Evolutionary conservation across 2,113 vertebrate species (phyloP).

Genomic region (Murina feae): DNA sequence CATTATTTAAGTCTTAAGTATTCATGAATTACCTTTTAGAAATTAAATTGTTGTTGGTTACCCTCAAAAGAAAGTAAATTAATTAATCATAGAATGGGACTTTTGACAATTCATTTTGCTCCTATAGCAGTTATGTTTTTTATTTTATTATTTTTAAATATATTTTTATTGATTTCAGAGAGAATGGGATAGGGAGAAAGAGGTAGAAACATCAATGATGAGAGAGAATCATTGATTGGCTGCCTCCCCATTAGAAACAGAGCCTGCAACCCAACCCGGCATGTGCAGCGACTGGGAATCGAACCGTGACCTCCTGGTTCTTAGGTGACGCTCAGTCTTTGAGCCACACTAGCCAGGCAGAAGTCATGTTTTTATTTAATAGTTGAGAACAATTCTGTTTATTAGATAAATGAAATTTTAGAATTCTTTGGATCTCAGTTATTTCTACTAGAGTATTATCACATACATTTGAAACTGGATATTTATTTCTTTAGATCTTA

Average conservation of each 20-base stretch:
- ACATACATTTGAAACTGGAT: not conserved
- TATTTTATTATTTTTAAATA: not conserved
- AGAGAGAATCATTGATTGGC: too few relatives aligned
- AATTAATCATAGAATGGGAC: slow-evolving; percentile 1
- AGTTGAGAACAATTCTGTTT: not conserved
- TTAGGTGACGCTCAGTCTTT: not conserved
- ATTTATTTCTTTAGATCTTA: not conserved
- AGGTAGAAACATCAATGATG: too few relatives aligned
- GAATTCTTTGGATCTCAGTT: slow-evolving; percentile 11
- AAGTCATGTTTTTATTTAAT: not conserved
- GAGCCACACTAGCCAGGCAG: not conserved
- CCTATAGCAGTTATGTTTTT: not conserved
- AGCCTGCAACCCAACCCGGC: too few relatives aligned
- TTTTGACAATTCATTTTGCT: slow-evolving; percentile 18
- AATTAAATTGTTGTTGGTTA: not conserved
- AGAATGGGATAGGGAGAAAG: too few relatives aligned
- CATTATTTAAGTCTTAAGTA: not conserved
- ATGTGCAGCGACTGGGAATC: not conserved
- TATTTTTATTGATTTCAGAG: not conserved
- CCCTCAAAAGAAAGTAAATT: not conserved
- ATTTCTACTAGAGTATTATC: not conserved
- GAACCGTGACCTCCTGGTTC: not conserved
- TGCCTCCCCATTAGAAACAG: too few relatives aligned
- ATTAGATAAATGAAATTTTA: slow-evolving; percentile 23
- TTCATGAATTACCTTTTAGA: not conserved